phyloP scores from a whole-genome alignment of 2,113 vertebrate genomes.

The Plectropomus leopardus region DNA sequence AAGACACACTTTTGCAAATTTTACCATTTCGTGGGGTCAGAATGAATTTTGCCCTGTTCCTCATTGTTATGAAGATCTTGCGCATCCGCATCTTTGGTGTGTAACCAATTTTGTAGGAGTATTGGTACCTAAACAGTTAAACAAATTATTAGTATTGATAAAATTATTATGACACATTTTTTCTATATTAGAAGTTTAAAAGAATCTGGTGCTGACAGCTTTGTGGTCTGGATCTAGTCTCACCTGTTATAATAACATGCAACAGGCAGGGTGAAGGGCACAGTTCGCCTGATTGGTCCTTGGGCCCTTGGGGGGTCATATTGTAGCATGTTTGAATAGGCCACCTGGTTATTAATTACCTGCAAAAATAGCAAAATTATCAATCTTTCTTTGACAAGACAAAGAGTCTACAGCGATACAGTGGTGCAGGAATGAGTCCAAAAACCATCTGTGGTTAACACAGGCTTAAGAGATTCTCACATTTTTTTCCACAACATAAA shows the following conservation, averaged over 20 bases:
- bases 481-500: too few species aligned
- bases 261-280: conserved; percentile 69
- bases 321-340: conserved; percentile 73
- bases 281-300: conserved; percentile 64
- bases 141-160: background rate
- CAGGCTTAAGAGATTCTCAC: too few species aligned
- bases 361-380: conserved; percentile 20
- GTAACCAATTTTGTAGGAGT: conserved; percentile 82
- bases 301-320: conserved; percentile 50
- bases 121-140: conserved; percentile 74
- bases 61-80: conserved; percentile 67
- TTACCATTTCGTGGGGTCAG: conserved; percentile 80
- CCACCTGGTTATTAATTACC: conserved; percentile 71
- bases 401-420: background rate
- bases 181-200: background rate
- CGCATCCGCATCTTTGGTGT: conserved; percentile 56
- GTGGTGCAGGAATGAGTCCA: too few species aligned
- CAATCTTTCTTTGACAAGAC: background rate
- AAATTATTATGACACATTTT: background rate
- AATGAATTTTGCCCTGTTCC: conserved; percentile 49
- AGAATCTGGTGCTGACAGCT: background rate
- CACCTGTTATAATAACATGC: conserved; percentile 82
- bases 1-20: background rate
- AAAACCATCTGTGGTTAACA: too few species aligned
- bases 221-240: background rate